Percentiles rank a stretch among this genome's conserved stretches.
These are phyloP conservation scores for Mythimna loreyi DNA, from an alignment of 2,888 invertebrate genomes.

Conservation along the genomic window DNA sequence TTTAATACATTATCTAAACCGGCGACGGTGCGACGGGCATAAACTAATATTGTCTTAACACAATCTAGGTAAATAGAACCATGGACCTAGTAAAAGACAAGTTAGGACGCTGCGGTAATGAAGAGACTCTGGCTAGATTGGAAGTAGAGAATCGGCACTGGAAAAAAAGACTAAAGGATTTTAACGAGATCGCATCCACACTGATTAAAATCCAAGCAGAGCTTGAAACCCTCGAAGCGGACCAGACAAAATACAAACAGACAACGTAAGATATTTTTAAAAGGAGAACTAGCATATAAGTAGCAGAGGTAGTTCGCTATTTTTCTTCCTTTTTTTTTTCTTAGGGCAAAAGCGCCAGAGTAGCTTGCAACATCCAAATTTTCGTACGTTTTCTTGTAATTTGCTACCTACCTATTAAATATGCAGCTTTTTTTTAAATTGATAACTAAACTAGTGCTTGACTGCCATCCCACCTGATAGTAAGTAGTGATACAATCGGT, in stretches of 20 bases:
- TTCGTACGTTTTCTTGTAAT: neutral
- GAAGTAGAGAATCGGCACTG: conserved; percentile 74
- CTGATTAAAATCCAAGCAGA: conserved; percentile 69
- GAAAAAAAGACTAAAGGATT: conserved; percentile 69
- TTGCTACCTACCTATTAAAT: no score
- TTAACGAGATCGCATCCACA: conserved; percentile 68
- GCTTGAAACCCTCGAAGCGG: conserved; percentile 63
- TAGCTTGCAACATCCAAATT: neutral
- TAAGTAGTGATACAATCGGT: no score
- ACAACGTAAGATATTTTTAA: conserved; percentile 64
- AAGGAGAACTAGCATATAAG: neutral
- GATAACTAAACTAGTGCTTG: no score
- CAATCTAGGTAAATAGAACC: conserved; percentile 26
- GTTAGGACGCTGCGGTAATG: conserved; percentile 69
- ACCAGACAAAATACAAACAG: conserved; percentile 63
- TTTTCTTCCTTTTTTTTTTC: no score
- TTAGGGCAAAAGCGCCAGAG: neutral
- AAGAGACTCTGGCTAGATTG: conserved; percentile 64
- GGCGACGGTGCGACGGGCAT: no score
- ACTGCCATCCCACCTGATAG: no score
- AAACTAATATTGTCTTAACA: neutral
- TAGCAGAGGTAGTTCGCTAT: no score
- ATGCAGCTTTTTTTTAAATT: no score
- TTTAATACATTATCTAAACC: no score
- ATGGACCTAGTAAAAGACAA: conserved; percentile 71